phyloP scores from a whole-genome alignment of 2,113 vertebrate species.

The Prietella phreatophila region DNA sequence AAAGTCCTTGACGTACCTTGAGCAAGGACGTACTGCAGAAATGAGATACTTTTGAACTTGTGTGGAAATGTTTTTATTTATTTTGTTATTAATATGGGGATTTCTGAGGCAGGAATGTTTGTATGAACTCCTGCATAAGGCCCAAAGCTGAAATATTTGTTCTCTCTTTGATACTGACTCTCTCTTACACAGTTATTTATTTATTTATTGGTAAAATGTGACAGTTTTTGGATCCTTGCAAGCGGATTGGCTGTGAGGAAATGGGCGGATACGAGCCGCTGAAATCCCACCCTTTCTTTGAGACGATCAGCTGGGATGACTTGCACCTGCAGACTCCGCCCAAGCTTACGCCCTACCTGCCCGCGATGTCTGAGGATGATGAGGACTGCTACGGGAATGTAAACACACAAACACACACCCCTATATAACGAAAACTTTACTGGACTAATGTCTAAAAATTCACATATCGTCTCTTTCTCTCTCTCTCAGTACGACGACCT shows the following conservation, averaged over 20 bases:
- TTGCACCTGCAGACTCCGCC: constrained; percentile 91
- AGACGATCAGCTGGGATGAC: constrained; percentile 88
- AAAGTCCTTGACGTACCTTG: background rate
- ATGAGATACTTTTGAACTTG: background rate
- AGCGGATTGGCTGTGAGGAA: constrained; percentile 93
- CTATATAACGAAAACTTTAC: background rate
- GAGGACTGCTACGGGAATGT: constrained; percentile 99
- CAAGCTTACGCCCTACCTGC: constrained; percentile 94
- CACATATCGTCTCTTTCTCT: background rate
- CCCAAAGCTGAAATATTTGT: background rate
- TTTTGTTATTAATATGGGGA: background rate
- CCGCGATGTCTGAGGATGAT: constrained; percentile 98
- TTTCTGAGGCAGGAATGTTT: too few species aligned
- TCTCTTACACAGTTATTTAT: background rate
- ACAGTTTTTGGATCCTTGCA: constrained; percentile 91
- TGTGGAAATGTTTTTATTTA: too few species aligned
- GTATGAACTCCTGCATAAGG: background rate
- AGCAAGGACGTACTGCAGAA: background rate
- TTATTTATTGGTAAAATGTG: background rate
- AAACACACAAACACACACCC: constrained; percentile 53
- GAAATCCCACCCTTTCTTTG: constrained; percentile 91
- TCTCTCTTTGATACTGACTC: background rate
- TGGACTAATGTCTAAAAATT: background rate
- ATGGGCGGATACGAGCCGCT: constrained; percentile 90
- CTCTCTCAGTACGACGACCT: constrained; percentile 91